Evolutionary conservation across 2,113 vertebrate genomes (phyloP), one percentile per base, ranked within the genome.

Genomic region (Muntiacus muntjak): DNA sequence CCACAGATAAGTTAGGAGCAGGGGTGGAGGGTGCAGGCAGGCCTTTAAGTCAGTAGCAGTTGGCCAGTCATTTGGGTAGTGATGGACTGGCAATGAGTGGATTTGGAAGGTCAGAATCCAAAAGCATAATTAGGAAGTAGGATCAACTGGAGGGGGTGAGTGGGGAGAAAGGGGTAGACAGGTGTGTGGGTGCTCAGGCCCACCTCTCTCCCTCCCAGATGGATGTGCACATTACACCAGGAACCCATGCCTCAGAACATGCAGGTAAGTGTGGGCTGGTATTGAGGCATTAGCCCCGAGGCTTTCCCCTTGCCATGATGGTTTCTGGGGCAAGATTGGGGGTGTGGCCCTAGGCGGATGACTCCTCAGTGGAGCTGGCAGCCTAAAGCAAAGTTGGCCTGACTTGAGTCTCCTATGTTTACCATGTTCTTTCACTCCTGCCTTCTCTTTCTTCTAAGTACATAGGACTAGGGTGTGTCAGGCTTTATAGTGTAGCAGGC

Each of bases 171-270:
- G 8, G 52, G 2, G 5, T 54, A 57, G 74, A 30, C 4, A n/a
- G 11, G 47, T 52, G 28, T 26, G 7, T 85, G 21, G 45, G 14
- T 87, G 67, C 78, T 97, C 88, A 97, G 86, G 26, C 90, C 52
- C 6, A 30, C 11, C 58, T 87, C 0, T 97, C 25, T 97, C n/a
- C 52, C 8, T 95, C 92, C 50, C 98, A 99, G 99, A 99, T 99
- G 98, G 99, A 99, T 58, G 99, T 99, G 89, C 99, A 99, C 74
- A 99, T 99, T 94, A 99, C 99, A 0, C 99, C 99, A 1, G 99
- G 99, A 76, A 99, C 99, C 58, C 99, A 99, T 10, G 99, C 99
- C 67, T 99, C 99, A 26, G 99, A 99, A 97, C 99, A 99, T 5
- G 99, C 99, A 99, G 99, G 99, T 99, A 98, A 98, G 95, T 26